Percentiles rank a stretch among this genome's conserved stretches.
These are phyloP conservation scores for Ridgeia piscesae DNA, from an alignment of 1,140 invertebrate species.

Conservation along the genomic window DNA sequence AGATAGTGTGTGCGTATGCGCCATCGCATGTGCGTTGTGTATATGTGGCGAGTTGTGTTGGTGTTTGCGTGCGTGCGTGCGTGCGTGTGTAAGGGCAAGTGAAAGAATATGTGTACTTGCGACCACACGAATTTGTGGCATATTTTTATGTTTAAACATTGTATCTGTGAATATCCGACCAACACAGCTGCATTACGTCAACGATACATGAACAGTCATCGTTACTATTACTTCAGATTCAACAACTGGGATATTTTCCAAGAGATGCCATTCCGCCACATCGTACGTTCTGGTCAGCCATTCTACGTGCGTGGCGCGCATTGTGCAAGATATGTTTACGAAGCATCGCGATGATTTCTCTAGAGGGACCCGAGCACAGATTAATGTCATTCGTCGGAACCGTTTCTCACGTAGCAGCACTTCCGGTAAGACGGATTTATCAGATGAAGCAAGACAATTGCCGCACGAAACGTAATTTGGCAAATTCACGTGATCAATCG, in stretches of 20 bases:
- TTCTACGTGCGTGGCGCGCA: neutral
- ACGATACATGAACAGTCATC: too few relatives aligned
- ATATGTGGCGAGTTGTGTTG: too few relatives aligned
- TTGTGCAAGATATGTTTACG: neutral
- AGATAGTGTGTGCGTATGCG: too few relatives aligned
- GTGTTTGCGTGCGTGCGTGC: too few relatives aligned
- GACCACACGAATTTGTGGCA: too few relatives aligned
- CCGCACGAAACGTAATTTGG: neutral
- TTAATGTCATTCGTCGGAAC: neutral
- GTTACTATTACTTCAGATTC: too few relatives aligned
- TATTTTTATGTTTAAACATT: too few relatives aligned
- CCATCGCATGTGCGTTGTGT: too few relatives aligned
- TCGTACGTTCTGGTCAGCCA: neutral
- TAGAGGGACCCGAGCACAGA: neutral
- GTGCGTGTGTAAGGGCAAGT: too few relatives aligned
- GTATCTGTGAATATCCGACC: neutral
- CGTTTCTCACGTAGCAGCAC: neutral
- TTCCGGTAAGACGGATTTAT: neutral
- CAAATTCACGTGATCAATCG: neutral
- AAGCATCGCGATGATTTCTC: neutral
- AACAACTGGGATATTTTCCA: neutral
- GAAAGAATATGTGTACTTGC: too few relatives aligned
- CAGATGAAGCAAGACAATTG: neutral
- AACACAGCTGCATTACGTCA: neutral
- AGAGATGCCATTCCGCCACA: neutral